phyloP scores from a whole-genome alignment of 2,888 invertebrate genomes.

The Amiota communis region DNA sequence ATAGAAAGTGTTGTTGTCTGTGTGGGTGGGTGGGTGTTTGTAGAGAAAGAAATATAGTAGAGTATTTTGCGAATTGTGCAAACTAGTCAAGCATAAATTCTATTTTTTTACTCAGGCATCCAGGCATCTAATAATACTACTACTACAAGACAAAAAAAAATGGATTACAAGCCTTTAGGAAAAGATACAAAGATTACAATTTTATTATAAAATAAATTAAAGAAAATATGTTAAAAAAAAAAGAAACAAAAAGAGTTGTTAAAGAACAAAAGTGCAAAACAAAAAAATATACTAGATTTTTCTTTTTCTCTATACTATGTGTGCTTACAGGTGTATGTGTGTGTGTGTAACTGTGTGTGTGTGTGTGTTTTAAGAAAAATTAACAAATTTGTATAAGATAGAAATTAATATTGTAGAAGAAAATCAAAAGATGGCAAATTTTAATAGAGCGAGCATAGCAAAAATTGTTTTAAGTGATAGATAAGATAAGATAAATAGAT shows the following conservation, averaged over 20 bases:
- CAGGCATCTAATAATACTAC: too few relatives aligned
- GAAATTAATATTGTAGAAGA: slow-evolving; percentile 46
- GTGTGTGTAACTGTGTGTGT: slow-evolving; percentile 18
- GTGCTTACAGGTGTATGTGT: background rate
- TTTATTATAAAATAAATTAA: slow-evolving; percentile 31
- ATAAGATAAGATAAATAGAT: slow-evolving; percentile 46
- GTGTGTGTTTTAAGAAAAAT: slow-evolving; percentile 28
- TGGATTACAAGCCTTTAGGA: slow-evolving; percentile 10
- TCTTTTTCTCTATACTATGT: background rate
- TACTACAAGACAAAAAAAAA: background rate
- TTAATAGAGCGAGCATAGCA: slow-evolving; percentile 25
- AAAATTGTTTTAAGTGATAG: slow-evolving; percentile 31
- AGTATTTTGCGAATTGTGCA: slow-evolving; percentile 2
- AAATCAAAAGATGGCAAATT: slow-evolving; percentile 30
- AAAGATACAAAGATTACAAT: background rate
- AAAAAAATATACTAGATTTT: background rate
- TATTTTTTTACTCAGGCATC: too few relatives aligned
- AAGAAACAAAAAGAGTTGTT: slow-evolving; percentile 8
- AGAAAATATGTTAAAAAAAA: background rate
- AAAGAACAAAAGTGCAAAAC: slow-evolving; percentile 26
- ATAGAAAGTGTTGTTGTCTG: too few relatives aligned
- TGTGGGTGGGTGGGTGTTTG: background rate
- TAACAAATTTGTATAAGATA: too few relatives aligned
- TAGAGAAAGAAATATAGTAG: background rate
- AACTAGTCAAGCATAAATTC: too few relatives aligned